Conservation (phyloP, 2,797 vertebrate species). For the Pempheris klunzingeri region DNA sequence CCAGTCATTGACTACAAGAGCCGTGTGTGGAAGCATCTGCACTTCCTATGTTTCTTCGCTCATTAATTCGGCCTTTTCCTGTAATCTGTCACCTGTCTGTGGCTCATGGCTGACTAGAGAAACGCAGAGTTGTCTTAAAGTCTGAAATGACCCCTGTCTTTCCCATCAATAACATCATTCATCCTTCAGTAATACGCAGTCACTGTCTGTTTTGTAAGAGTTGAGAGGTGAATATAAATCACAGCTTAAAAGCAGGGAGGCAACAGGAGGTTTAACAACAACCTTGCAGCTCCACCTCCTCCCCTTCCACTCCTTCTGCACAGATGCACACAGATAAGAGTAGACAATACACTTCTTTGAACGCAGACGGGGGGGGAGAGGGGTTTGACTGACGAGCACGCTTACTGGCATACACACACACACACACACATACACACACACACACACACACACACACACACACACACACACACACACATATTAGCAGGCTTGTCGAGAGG, state of each 20-base stretch:
- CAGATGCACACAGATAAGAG: conserved; percentile 80
- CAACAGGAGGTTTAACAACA: conserved; percentile 67
- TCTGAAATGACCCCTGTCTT: conserved; percentile 40
- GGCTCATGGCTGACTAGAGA: background rate
- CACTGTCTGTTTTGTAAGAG: conserved; percentile 49
- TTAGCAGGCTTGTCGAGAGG: conserved; percentile 25
- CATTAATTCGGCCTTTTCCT: conserved; percentile 1
- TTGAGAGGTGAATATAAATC: conserved; percentile 73
- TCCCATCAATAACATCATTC: conserved; percentile 41
- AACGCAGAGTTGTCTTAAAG: background rate
- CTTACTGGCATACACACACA: conserved; percentile 30
- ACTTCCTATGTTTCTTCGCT: background rate
- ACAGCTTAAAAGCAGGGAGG: conserved; percentile 68
- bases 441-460: conserved; percentile 27
- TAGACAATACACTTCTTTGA: conserved; percentile 81
- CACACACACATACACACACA: conserved; percentile 39
- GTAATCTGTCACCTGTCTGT: conserved; percentile 2
- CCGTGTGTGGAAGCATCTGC: background rate
- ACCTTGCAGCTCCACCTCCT: conserved; percentile 54
- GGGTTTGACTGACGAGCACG: conserved; percentile 56
- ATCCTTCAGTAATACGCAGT: conserved; percentile 44
- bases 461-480: conserved; percentile 27
- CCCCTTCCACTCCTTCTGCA: conserved; percentile 44
- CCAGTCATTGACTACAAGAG: background rate
- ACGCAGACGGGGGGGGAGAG: conserved; percentile 42